These are phyloP conservation scores for Lepidochitona cinerea DNA, from an alignment of 2,888 invertebrate species.

Conservation along the genomic window DNA sequence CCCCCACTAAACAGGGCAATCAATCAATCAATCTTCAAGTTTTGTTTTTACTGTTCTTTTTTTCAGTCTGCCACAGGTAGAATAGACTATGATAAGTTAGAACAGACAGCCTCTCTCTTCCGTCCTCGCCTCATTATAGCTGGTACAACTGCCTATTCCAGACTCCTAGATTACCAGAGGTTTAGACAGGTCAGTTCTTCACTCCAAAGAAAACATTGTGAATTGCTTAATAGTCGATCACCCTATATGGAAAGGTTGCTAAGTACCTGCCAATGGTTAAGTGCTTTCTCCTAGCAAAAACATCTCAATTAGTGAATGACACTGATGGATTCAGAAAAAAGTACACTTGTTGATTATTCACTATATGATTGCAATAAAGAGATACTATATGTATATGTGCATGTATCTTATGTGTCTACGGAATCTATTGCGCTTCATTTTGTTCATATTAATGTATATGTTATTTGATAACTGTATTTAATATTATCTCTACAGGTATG, in stretches of 20 bases:
- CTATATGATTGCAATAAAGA: no score
- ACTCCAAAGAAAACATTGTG: no score
- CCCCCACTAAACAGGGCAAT: no score
- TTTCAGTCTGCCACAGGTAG: conserved; percentile 83
- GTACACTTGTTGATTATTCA: no score
- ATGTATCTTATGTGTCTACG: neutral
- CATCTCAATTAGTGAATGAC: no score
- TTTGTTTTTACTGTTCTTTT: neutral
- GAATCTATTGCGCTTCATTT: neutral
- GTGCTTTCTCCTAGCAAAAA: no score
- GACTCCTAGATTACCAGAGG: conserved; percentile 73
- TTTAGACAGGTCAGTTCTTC: conserved; percentile 68
- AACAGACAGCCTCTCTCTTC: conserved; percentile 78
- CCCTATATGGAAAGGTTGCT: no score
- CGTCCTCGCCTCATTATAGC: conserved; percentile 95
- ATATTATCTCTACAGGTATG: conserved; percentile 51
- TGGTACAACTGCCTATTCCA: conserved; percentile 75
- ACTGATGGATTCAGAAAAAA: no score
- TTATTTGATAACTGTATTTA: neutral
- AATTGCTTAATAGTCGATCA: no score
- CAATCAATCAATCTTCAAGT: neutral
- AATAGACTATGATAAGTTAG: conserved; percentile 93
- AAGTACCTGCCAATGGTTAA: no score
- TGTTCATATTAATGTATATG: neutral
- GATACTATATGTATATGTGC: no score